Percentiles rank a stretch among this genome's conserved stretches.
Conservation (phyloP, 1,140 invertebrate species). For the Anastatus disparis region DNA sequence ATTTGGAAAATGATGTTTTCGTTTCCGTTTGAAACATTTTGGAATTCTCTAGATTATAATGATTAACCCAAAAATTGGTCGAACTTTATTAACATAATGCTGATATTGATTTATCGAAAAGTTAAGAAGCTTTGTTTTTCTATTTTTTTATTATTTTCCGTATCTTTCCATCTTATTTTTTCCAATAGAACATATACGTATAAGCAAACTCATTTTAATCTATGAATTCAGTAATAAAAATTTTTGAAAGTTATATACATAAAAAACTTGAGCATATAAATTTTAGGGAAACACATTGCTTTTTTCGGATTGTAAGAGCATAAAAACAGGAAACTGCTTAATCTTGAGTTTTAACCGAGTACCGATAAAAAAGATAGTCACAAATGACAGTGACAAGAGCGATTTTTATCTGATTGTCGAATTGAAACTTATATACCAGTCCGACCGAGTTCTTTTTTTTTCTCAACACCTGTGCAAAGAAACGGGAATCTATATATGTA, state of each 20-base stretch:
- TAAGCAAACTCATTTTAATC: neutral
- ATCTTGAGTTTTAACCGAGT: neutral
- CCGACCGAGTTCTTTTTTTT: neutral
- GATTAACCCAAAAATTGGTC: too few species aligned
- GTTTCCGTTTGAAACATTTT: too few species aligned
- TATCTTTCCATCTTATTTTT: too few species aligned
- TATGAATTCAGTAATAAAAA: neutral
- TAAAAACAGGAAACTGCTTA: conserved; percentile 5
- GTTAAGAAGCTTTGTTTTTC: conserved; percentile 1
- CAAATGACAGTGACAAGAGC: neutral
- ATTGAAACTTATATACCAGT: too few species aligned
- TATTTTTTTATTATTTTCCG: neutral
- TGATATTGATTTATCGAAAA: conserved; percentile 9
- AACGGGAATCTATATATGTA: too few species aligned
- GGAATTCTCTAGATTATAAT: too few species aligned
- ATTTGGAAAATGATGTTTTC: too few species aligned
- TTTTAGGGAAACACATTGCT: neutral
- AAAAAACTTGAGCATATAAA: neutral
- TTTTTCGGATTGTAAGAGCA: too few species aligned
- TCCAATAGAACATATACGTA: too few species aligned
- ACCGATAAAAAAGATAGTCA: conserved; percentile 5
- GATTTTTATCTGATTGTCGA: conserved; percentile 16
- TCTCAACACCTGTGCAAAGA: conserved; percentile 14
- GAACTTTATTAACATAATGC: conserved; percentile 1
- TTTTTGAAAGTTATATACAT: neutral